Conservation (phyloP, 2,888 invertebrate genomes). For the Tinea trinotella region DNA sequence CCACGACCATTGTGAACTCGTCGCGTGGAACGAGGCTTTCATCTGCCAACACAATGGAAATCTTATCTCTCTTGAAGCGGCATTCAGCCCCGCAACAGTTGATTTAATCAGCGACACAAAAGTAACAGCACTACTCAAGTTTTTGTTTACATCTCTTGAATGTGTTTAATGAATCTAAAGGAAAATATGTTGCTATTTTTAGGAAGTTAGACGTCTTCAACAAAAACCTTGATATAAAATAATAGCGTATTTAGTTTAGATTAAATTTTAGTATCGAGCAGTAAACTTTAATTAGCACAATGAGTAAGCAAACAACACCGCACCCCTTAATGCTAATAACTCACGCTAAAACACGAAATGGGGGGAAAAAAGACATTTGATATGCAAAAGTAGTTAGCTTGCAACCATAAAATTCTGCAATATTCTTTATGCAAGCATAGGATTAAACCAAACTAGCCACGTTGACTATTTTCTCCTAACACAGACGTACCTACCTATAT, state of each 20-base stretch:
- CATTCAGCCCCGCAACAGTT: conserved; percentile 34
- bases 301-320: conserved; percentile 18
- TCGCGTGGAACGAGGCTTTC: conserved; percentile 35
- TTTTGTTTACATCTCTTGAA: conserved; percentile 18
- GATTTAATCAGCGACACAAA: conserved; percentile 40
- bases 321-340: conserved; percentile 18
- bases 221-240: background rate
- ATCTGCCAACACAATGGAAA: conserved; percentile 46
- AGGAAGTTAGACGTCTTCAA: background rate
- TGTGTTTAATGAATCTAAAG: background rate
- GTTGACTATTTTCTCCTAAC: background rate
- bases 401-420: conserved; percentile 11
- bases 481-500: background rate
- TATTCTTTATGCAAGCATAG: conserved; percentile 3
- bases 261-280: conserved; percentile 10
- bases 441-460: background rate
- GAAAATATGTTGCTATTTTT: background rate
- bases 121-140: conserved; percentile 20
- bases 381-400: conserved; percentile 15
- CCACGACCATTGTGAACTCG: conserved; percentile 20
- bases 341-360: conserved; percentile 18
- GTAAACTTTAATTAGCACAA: conserved; percentile 18
- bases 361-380: conserved; percentile 13
- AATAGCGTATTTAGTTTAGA: background rate
- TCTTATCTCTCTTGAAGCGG: conserved; percentile 49